Evolutionary conservation across 1,140 invertebrate species (phyloP), one percentile per base, ranked within the genome.

Genomic region (Apis mellifera): DNA sequence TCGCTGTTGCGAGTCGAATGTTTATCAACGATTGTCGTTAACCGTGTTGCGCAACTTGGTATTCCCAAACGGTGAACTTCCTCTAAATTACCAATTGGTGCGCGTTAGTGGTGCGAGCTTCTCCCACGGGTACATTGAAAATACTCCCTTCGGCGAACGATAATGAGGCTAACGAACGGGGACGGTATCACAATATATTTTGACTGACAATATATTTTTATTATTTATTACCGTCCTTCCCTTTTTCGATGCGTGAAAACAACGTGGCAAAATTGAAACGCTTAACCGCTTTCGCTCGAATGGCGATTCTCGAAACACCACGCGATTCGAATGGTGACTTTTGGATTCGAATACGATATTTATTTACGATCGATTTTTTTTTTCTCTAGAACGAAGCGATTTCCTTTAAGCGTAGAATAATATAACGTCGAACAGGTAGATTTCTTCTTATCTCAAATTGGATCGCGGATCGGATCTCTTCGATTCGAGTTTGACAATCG

Each of bases 31-130:
- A 66, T 55, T 74, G 26, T 60, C 70, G 78, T 82, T 78, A 79
- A 74, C 59, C 52, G 1, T 60, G 54, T 55, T 70, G 64, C 55
- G 64, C 55, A 85, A 70, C 26, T 74, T 32, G 79, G 52, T 78
- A 82, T 84, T 87, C 82, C 78, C 82, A 74, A 78, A 84, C 57
- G 77, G 57, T 23, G 17, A 26, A 21, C 32, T 57, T 77, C 48
- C 74, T 7, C 42, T 64, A 78, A 87, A 84, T 84, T 84, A 83
- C 74, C 86, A 86, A 86, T 87, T 86, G 77, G n/a, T 74, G 55
- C 68, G 74, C 42, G 79, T 87, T 84, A 87, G 73, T 26, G 60
- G 17, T 42, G n/a, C 48, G 57, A 78, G 75, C 71, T 68, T 64
- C 71, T 83, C 84, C 80, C 84, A 17, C 21, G 86, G 59, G 86